Base-by-base conservation (phyloP, 2,113 vertebrate species). In the Charina bottae region DNA sequence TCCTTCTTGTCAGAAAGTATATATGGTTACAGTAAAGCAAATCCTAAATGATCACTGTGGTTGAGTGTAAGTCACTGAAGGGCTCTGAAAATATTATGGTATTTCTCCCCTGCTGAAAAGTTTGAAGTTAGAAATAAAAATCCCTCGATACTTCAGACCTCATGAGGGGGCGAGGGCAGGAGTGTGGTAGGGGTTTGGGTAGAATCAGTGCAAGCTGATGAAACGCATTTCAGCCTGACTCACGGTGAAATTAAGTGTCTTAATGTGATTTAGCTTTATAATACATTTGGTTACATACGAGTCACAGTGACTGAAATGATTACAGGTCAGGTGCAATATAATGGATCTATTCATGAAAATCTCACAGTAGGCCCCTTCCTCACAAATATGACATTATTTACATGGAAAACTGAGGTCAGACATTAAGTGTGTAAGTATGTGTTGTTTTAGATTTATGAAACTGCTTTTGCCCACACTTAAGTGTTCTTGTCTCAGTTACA, bases 381-480 rank as follows among this genome's bases (percentile, higher is more conserved):
- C 92, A 94, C 91, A 96, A 95, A 95, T 94, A 94, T 96, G 91
- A 94, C 94, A 96, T 97, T 97, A 97, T 97, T 97, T 97, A 96
- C 93, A 1, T 96, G 96, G 96, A 95, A 97, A 97, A 96, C 78
- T 93, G 92, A 62, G 92, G 91, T 96, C 96, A 97, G 93, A 89
- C 93, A 83, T 96, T 95, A 33, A 94, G 95, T 90, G 78, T 92
- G 88, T 93, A 94, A 94, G 91, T 96, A 88, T n/a, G 68, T 72
- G 94, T 95, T 95, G 89, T 92, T 96, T 95, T 94, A 94, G 58
- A 11, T 97, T 96, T 97, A 96, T 95, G 93, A 90, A 97, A 92
- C 91, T 92, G 53, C 5, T 83, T 92, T 64, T 6, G 58, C 85
- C 94, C 6, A 92, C 59, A 91, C 6, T 0, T 89, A 93, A 95